Evolutionary conservation across 2,888 invertebrate species (phyloP), one percentile per base, ranked within the genome.

Genomic region (Conchocele bisecta): DNA sequence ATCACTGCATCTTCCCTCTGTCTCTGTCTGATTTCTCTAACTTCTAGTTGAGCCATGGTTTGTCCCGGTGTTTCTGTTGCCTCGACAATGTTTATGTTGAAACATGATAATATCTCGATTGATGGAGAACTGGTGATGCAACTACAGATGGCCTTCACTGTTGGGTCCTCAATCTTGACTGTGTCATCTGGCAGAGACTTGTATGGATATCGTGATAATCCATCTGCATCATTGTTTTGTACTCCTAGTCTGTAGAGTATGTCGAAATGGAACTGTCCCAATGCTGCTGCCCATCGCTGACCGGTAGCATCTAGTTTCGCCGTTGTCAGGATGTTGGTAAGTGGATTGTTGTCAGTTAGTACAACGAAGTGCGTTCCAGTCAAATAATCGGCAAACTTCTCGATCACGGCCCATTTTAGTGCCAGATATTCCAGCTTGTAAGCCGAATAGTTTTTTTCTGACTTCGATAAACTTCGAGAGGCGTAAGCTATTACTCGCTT

Each of bases 341-440:
- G n/a, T n/a, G n/a, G n/a, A n/a, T n/a, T n/a, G n/a, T n/a, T n/a
- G n/a, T n/a, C n/a, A n/a, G n/a, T n/a, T n/a, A n/a, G n/a, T n/a
- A n/a, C n/a, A n/a, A n/a, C n/a, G n/a, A n/a, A n/a, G n/a, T n/a
- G n/a, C n/a, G n/a, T n/a, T n/a, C n/a, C n/a, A n/a, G n/a, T n/a
- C n/a, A n/a, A n/a, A n/a, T n/a, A n/a, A n/a, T n/a, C 65, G 22
- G 72, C 51, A 68, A 56, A 63, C 29, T 76, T 76, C 3, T 71
- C 68, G 2, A 58, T 50, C 11, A 72, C 54, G 0, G 65, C 72
- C 72, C 72, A 72, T 35, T 73, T 73, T 1, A 76, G 37, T 1
- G 57, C 42, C 0, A 73, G 37, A 53, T 71, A 73, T 33, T 76
- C 73, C 42, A 57, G 41, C 28, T 73, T 72, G 44, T 68, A 65